A percentile compares a stretch with the other conserved stretches of the same genome.
Conservation (phyloP, 2,888 invertebrate genomes). For the Nebria brevicollis region DNA sequence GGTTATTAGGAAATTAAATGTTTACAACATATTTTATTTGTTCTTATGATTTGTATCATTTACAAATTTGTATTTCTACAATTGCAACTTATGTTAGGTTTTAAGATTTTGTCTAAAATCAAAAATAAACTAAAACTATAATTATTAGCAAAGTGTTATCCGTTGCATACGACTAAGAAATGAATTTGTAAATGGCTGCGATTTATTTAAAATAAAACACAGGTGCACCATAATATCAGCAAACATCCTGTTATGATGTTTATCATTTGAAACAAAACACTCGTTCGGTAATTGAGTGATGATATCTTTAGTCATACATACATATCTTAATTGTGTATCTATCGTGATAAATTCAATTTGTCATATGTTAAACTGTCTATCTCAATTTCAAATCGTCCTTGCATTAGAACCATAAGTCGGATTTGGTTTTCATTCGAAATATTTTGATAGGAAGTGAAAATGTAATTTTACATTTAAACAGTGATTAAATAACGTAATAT, state of each 20-base stretch:
- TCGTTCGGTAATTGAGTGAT: background rate
- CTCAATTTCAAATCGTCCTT: too few species aligned
- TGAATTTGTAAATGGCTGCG: background rate
- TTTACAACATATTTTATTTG: background rate
- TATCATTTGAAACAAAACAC: background rate
- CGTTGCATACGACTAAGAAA: background rate
- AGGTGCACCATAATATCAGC: constrained; percentile 1
- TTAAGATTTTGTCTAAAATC: too few species aligned
- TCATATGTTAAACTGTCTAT: background rate
- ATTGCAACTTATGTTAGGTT: too few species aligned
- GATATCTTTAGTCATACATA: background rate
- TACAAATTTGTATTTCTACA: too few species aligned
- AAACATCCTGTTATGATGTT: background rate
- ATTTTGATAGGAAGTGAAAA: too few species aligned
- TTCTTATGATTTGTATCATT: too few species aligned
- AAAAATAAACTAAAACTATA: too few species aligned
- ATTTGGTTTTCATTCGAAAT: too few species aligned
- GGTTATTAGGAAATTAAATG: background rate
- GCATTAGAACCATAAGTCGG: too few species aligned
- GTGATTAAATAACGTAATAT: background rate
- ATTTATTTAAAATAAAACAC: background rate
- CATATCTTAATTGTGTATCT: background rate
- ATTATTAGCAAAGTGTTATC: too few species aligned
- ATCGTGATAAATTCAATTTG: background rate
- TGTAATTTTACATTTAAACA: background rate